Evolutionary conservation across 2,797 vertebrate genomes (phyloP), one percentile per base, ranked within the genome.

Genomic region (Danionella dracula): DNA sequence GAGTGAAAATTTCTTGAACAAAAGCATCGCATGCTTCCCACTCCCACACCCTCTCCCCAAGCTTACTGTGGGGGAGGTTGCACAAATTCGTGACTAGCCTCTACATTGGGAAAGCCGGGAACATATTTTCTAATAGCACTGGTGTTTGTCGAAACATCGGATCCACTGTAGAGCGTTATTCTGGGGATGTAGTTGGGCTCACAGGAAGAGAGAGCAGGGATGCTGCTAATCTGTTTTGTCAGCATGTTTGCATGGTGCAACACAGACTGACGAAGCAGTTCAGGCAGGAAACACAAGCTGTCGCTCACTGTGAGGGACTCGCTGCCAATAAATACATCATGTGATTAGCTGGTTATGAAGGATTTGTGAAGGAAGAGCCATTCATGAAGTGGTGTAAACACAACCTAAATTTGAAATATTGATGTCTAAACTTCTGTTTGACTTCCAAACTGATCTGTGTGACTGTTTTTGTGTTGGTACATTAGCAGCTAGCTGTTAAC

Each of bases 271-370:
- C 50, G 42, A 60, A 53, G 49, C 51, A 3, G 44, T 63, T 67
- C 63, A 72, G 35, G 48, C 59, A 68, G 72, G 67, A 75, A 72
- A 75, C 65, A 56, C 76, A 71, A 64, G 37, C 72, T 74, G 74
- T 71, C 72, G 63, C 74, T 71, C 67, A 27, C 8, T 12, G 49
- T 65, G 57, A 74, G 34, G 23, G 23, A 6, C 23, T 23, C 7
- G 12, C 54, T 38, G 58, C 70, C 74, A 65, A 56, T 61, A 66
- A 65, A 50, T 67, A 45, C 11, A 66, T 65, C 68, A 62, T 59
- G 16, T 71, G 72, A 37, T 58, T 10, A n/a, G 23, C 57, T 54
- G 54, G 50, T 49, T 4, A 62, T 69, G 10, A 49, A 45, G 46
- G 58, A 68, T 27, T 66, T 70, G 63, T 19, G 56, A 54, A 54